Base-by-base conservation (phyloP, 2,797 vertebrate species). In the Monodelphis domestica region DNA sequence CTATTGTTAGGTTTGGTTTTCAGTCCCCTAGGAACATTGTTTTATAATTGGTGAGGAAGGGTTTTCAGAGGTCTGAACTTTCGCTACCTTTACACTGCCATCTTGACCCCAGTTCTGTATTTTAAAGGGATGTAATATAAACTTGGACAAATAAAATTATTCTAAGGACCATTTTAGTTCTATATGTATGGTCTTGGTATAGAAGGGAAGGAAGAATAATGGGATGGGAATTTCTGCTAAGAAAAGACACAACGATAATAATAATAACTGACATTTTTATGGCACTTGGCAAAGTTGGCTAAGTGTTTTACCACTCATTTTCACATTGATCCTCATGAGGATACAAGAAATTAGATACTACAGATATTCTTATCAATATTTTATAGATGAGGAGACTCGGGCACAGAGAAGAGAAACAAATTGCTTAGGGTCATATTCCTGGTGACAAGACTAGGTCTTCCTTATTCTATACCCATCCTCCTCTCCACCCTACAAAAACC, bases 121-220 rank as follows among this genome's bases (percentile, higher is more conserved):
- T 89, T 70, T 33, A 89, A 94, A 93, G 29, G 30, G 91, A n/a
- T 12, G 0, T 94, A 90, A 38, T 93, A 45, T 52, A 92, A 88
- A 51, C 29, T 17, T 53, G 26, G 84, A 30, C 5, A 53, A 88
- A 53, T 84, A 26, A 15, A 7, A 3, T 1, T 12, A 28, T 30
- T 53, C 14, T 88, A 11, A 53, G 28, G 51, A 30, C 28, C 26
- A 4, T 88, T 53, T 88, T 53, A 88, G 33, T 6, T 87, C 50
- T 26, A 52, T 87, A 52, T 70, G 33, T 38, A 70, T 70, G 33
- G 38, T 70, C 14, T 70, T 38, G 59, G 59, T 70, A 70, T 1
- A 70, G 33, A 38, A 70, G 33, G 5, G 38, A 33, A 38, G 33
- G 14, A 33, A 70, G 33, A 70, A 15, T 70, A 38, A 14, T 70